A percentile compares a stretch with the other conserved stretches of the same genome.
Evolutionary conservation across 2,113 vertebrate genomes (phyloP).

Genomic region (Tretioscincus oriximinensis): DNA sequence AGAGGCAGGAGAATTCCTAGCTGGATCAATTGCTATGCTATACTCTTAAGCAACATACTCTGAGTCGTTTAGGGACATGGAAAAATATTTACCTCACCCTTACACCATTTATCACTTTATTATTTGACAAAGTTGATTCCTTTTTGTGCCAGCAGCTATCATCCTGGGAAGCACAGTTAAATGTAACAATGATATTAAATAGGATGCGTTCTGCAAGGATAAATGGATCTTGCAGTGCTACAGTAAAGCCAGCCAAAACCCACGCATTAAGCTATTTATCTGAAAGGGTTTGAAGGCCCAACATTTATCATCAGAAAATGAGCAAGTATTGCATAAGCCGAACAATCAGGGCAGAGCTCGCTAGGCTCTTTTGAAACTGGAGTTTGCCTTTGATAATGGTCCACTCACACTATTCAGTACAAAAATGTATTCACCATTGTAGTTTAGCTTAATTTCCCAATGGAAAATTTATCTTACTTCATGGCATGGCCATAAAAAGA

Average conservation of each 20-base stretch:
- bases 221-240: constrained; percentile 58
- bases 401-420: not conserved
- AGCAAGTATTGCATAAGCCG: constrained; percentile 47
- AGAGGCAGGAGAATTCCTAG: not conserved
- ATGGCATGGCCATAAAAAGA: not conserved
- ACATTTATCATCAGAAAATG: constrained; percentile 60
- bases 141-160: constrained; percentile 61
- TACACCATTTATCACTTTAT: constrained; percentile 68
- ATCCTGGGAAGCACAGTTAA: constrained; percentile 64
- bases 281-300: constrained; percentile 57
- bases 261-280: constrained; percentile 57
- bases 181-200: constrained; percentile 65
- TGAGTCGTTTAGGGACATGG: constrained; percentile 65
- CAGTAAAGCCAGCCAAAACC: constrained; percentile 60
- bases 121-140: constrained; percentile 67
- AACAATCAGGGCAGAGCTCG: constrained; percentile 32
- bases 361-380: constrained; percentile 39
- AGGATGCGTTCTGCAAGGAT: constrained; percentile 58
- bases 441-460: not conserved
- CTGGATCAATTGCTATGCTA: constrained; percentile 24
- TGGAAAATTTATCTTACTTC: not conserved
- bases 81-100: constrained; percentile 70
- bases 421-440: not conserved
- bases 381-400: not conserved
- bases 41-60: constrained; percentile 59